These are phyloP conservation scores for Characodon lateralis DNA, from an alignment of 2,797 vertebrate species.

Conservation along the genomic window DNA sequence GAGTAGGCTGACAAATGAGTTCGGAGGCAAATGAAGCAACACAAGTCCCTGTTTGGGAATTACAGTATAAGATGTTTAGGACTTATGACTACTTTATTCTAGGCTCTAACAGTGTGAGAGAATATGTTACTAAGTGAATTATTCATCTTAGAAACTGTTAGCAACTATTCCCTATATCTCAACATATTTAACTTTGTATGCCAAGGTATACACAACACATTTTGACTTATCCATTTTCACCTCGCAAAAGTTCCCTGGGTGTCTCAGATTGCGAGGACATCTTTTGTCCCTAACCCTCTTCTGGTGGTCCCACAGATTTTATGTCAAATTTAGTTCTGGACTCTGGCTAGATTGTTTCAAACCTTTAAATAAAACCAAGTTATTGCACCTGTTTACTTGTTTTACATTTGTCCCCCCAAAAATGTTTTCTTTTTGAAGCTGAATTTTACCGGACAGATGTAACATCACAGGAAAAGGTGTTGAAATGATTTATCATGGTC, in stretches of 20 bases:
- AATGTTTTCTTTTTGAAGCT: too few relatives aligned
- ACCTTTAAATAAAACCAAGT: not conserved
- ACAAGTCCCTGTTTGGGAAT: constrained; percentile 33
- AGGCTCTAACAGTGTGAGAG: constrained; percentile 20
- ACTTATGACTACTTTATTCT: constrained; percentile 17
- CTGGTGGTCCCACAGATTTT: not conserved
- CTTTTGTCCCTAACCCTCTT: not conserved
- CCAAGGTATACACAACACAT: not conserved
- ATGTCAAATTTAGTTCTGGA: not conserved
- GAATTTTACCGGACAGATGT: too few relatives aligned
- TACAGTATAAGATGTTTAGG: constrained; percentile 33
- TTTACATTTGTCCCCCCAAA: too few relatives aligned
- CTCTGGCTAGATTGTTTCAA: too few relatives aligned
- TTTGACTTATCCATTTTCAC: not conserved
- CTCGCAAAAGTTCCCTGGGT: not conserved
- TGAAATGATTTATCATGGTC: not conserved
- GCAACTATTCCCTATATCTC: constrained; percentile 21
- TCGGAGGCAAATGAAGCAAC: constrained; percentile 54
- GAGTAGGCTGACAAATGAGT: constrained; percentile 51
- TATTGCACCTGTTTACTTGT: not conserved
- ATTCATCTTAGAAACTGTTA: constrained; percentile 15
- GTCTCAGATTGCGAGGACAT: not conserved
- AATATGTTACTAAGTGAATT: constrained; percentile 10
- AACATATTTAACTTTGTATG: constrained; percentile 5
- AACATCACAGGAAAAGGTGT: not conserved